phyloP scores from a whole-genome alignment of 2,797 vertebrate genomes.

The Urosaurus nigricauda region DNA sequence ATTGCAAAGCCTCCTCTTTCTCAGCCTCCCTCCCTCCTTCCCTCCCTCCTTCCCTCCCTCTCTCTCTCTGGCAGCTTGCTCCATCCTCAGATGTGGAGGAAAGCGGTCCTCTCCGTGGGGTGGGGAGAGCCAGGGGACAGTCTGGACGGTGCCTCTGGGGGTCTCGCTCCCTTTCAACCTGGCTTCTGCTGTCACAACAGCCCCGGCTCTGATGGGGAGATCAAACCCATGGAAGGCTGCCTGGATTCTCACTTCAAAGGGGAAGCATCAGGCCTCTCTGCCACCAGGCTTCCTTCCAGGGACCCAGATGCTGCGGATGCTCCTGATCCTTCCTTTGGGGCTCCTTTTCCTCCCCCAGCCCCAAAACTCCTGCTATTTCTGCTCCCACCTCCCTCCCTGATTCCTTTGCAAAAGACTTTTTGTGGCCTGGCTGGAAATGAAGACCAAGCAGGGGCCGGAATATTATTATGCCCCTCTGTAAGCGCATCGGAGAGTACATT shows the following conservation, averaged over 20 bases:
- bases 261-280: accelerated
- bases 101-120: not conserved
- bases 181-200: accelerated
- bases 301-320: not conserved
- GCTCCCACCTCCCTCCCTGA: not conserved
- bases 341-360: not conserved
- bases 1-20: no score
- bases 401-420: not conserved
- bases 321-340: slow-evolving; percentile 5
- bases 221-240: not conserved
- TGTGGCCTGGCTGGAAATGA: not conserved
- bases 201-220: accelerated
- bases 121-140: accelerated
- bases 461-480: no score
- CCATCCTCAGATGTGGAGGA: not conserved
- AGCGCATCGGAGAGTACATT: accelerated
- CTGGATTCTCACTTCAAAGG: not conserved
- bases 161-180: not conserved
- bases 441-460: not conserved
- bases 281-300: not conserved
- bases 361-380: accelerated
- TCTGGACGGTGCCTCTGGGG: accelerated
- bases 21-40: no score
- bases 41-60: no score
- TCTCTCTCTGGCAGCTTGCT: not conserved